Base-by-base conservation (phyloP, 53 echinoderm and acorn worm species). In the Arbacia lixula region DNA sequence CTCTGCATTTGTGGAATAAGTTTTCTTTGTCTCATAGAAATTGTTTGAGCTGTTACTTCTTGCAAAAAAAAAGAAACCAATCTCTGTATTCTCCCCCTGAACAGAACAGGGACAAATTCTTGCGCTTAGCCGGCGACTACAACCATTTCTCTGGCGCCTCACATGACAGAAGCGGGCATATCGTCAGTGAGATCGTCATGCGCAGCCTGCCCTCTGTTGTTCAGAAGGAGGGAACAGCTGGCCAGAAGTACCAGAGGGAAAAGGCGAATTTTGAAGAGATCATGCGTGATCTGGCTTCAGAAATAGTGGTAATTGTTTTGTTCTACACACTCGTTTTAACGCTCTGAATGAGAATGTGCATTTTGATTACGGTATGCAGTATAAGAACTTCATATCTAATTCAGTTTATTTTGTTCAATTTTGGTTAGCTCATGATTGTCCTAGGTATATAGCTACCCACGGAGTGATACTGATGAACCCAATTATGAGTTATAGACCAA, bases 101-200 rank as follows among this genome's bases (percentile, higher is more conserved):
- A 0, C 86, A 92, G 89, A 86, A 52, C 42, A 83, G 60, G 39
- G 84, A 89, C 39, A 35, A 57, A 33, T 62, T 89, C 33, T 81
- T 89, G 3, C 65, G 83, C 21, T 49, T 86, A 25, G 87, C 64
- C 22, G 86, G 65, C 16, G 72, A 90, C 26, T 71, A 43, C 53
- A 64, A 87, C 55, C 84, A 84, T 61, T 90, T 93, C 75, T 54
- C 87, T 0, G 41, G 27, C 12, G 52, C 79, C 14, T 86, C 87
- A 2, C 83, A 90, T 12, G 49, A 78, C 28, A 75, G 31, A 60
- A 67, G 53, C 21, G 85, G 86, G 24, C 68, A 66, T 14, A 68
- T 68, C 2, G 25, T 93, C 46, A 86, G 68, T 61, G 71, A 90
- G 26, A 78, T 86, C 43, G 43, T 93, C 29, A 29, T 92, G n/a